phyloP scores from a whole-genome alignment of 2,888 invertebrate species.

The Synergus gifuensis region DNA sequence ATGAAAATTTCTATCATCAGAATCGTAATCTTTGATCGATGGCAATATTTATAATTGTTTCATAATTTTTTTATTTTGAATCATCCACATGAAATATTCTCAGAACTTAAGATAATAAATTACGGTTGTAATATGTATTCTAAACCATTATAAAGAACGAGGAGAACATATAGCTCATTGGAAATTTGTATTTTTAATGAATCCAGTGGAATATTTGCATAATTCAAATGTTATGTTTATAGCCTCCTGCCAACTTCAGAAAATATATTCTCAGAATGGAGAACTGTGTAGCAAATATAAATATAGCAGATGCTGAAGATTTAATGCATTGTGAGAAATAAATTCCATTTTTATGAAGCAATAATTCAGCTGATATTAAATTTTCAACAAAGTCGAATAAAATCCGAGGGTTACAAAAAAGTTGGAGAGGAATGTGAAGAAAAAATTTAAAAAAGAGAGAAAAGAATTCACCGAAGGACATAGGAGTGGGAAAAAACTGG shows the following conservation, averaged over 20 bases:
- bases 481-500: too few relatives aligned
- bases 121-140: not conserved
- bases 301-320: not conserved
- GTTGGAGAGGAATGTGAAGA: too few relatives aligned
- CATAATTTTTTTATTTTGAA: too few relatives aligned
- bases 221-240: constrained; percentile 32
- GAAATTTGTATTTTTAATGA: constrained; percentile 19
- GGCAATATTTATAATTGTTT: not conserved
- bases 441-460: too few relatives aligned
- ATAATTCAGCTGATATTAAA: too few relatives aligned
- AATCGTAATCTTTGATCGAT: not conserved
- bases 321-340: not conserved
- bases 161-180: not conserved
- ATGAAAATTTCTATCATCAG: not conserved
- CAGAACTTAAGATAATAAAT: not conserved
- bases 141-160: not conserved
- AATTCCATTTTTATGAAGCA: not conserved
- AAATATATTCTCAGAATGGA: not conserved
- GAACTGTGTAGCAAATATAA: not conserved
- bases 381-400: too few relatives aligned
- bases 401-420: too few relatives aligned
- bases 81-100: too few relatives aligned
- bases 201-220: constrained; percentile 1
- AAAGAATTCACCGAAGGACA: too few relatives aligned
- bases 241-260: constrained; percentile 21